Conservation (phyloP, 2,113 vertebrate species). For the Stictonetta naevosa region DNA sequence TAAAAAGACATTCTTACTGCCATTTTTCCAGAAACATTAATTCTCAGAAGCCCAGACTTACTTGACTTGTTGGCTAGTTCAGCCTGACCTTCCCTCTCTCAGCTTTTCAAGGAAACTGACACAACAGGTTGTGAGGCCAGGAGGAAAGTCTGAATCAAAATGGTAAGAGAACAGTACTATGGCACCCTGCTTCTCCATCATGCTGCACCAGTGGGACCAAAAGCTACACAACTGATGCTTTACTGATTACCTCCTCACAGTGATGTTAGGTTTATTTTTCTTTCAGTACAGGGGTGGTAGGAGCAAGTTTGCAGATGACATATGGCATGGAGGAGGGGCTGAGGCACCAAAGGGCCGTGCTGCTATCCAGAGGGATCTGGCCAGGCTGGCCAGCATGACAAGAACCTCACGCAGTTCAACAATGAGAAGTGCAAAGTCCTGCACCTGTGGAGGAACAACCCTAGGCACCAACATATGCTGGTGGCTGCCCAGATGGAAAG, state of each 20-base stretch:
- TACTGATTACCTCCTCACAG: neutral
- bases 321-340: neutral
- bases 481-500: neutral
- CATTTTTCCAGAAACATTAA: neutral
- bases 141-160: neutral
- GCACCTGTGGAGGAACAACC: neutral
- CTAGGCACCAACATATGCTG: neutral
- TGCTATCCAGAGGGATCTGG: neutral
- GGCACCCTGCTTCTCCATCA: neutral
- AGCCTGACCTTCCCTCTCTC: neutral
- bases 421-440: too few species aligned
- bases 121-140: neutral
- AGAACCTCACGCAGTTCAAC: neutral
- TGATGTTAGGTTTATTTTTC: neutral
- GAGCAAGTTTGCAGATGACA: neutral
- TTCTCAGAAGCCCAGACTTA: neutral
- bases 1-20: neutral
- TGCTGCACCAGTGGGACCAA: neutral
- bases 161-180: accelerated
- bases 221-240: neutral
- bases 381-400: neutral
- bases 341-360: neutral
- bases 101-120: neutral
- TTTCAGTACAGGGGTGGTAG: neutral
- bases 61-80: neutral